phyloP scores from a whole-genome alignment of 2,797 vertebrate genomes.

The Synanceia verrucosa region DNA sequence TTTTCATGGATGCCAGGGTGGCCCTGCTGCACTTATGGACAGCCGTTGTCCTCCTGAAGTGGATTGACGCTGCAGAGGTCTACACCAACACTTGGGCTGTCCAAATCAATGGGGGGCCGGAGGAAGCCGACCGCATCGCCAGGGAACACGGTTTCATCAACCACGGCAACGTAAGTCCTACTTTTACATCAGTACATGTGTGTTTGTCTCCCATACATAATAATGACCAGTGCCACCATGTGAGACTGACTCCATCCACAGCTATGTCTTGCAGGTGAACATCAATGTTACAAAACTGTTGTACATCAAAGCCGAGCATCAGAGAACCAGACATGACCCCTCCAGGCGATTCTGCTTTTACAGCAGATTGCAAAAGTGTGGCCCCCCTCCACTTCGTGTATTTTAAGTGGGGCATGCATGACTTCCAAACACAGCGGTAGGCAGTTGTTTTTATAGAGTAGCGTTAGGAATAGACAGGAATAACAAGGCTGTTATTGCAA shows the following conservation, averaged over 20 bases:
- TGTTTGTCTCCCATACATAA: not conserved
- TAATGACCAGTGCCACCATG: not conserved
- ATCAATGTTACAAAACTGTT: conserved; percentile 14
- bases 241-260: not conserved
- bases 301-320: conserved; percentile 43
- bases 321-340: conserved; percentile 39
- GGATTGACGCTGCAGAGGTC: conserved; percentile 75
- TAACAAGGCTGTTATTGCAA: conserved; percentile 43
- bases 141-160: conserved; percentile 93
- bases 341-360: conserved; percentile 42
- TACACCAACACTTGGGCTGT: conserved; percentile 98
- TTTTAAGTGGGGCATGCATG: conserved; percentile 35
- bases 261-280: not conserved
- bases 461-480: conserved; percentile 43
- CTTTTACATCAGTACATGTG: not conserved
- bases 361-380: conserved; percentile 36
- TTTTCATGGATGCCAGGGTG: conserved; percentile 93
- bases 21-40: conserved; percentile 87
- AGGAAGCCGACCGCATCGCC: conserved; percentile 88
- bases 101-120: conserved; percentile 84
- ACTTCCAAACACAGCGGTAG: conserved; percentile 33
- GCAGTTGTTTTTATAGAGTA: conserved; percentile 40
- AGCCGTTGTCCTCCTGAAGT: conserved; percentile 81
- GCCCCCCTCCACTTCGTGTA: conserved; percentile 23
- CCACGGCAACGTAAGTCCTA: conserved; percentile 87